Conservation (phyloP, 2,888 invertebrate genomes). For the Resseliella maxima region DNA sequence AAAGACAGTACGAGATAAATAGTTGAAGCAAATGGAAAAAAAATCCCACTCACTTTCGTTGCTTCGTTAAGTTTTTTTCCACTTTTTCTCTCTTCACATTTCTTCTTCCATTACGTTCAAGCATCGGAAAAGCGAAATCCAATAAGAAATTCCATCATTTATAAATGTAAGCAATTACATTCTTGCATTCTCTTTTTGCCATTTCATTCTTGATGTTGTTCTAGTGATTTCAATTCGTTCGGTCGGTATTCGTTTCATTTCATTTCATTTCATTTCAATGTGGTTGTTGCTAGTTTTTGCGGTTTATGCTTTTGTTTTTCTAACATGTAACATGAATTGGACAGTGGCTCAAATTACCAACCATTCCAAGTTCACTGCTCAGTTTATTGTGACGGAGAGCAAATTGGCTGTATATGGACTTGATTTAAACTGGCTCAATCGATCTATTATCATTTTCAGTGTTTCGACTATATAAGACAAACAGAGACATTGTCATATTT, state of each 20-base stretch:
- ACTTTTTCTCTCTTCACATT: neutral
- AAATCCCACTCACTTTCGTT: neutral
- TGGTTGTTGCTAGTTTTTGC: neutral
- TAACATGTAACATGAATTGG: neutral
- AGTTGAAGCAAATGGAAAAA: neutral
- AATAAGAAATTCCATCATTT: conserved; percentile 45
- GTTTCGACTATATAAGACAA: too few species aligned
- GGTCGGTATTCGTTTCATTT: neutral
- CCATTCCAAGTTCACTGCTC: neutral
- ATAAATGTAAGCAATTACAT: conserved; percentile 44
- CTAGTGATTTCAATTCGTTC: neutral
- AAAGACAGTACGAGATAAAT: neutral
- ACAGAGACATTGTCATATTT: conserved; percentile 48
- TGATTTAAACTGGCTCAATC: neutral
- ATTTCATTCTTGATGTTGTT: neutral
- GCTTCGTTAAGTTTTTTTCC: neutral
- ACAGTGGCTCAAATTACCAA: conserved; percentile 10
- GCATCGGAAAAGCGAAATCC: conserved; percentile 16
- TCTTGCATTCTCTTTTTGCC: neutral
- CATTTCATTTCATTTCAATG: too few species aligned
- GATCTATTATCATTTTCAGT: neutral
- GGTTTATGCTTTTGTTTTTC: neutral
- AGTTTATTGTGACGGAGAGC: conserved; percentile 3
- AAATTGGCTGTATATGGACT: neutral
- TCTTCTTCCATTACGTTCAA: neutral